Conservation (phyloP, 2,113 vertebrate genomes). For the Patagioenas fasciata region DNA sequence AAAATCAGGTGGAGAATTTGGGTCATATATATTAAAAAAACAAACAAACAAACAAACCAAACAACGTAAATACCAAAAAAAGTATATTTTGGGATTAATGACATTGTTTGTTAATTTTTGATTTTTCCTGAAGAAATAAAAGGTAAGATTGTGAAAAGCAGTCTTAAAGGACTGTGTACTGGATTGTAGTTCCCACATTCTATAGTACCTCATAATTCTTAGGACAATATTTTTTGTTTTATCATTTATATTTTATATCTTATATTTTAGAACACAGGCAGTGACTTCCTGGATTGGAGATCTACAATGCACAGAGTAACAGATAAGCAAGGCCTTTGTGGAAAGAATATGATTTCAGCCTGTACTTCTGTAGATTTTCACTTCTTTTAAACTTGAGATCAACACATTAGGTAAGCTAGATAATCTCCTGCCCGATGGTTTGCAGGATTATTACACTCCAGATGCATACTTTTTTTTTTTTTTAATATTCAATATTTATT, state of each 20-base stretch:
- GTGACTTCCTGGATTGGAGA: neutral
- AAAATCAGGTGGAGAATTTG: neutral
- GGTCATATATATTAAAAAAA: too few relatives aligned
- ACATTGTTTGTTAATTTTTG: neutral
- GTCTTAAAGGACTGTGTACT: neutral
- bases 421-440: neutral
- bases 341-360: neutral
- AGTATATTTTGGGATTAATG: neutral
- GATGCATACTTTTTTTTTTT: neutral
- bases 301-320: neutral
- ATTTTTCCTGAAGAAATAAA: neutral
- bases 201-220: neutral
- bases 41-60: too few relatives aligned
- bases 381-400: neutral
- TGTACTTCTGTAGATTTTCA: neutral
- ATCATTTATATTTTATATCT: neutral
- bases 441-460: neutral
- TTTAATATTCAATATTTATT: neutral
- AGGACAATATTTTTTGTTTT: neutral
- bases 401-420: neutral
- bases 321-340: neutral
- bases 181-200: neutral
- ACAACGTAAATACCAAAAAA: neutral
- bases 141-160: neutral
- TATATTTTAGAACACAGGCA: neutral